Evolutionary conservation across 2,888 invertebrate species (phyloP).

Genomic region (Silvanus unidentatus): DNA sequence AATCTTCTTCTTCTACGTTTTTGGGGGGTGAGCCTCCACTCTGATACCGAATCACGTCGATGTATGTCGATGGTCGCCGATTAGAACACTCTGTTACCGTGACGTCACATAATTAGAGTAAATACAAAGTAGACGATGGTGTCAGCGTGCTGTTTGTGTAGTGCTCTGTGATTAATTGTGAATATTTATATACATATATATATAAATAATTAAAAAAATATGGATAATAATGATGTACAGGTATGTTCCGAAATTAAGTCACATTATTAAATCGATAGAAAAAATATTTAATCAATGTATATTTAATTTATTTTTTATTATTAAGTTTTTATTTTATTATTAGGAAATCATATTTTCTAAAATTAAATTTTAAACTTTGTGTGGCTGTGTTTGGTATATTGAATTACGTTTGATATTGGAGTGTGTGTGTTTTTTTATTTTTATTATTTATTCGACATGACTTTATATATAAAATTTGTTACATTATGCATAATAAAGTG

Average conservation of each 20-base stretch:
- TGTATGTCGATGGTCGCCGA: slow-evolving; percentile 31
- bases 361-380: too few species aligned
- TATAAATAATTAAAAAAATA: slow-evolving; percentile 34
- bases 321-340: too few species aligned
- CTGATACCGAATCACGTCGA: slow-evolving; percentile 34
- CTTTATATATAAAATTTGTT: slow-evolving; percentile 19
- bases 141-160: slow-evolving; percentile 54
- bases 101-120: slow-evolving; percentile 67
- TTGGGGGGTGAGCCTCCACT: slow-evolving; percentile 1
- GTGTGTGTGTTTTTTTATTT: too few species aligned
- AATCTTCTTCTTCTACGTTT: background rate
- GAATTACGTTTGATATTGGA: too few species aligned
- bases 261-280: too few species aligned
- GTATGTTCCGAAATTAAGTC: slow-evolving; percentile 27
- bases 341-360: too few species aligned
- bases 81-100: slow-evolving; percentile 47
- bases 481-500: slow-evolving; percentile 20
- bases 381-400: too few species aligned
- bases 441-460: too few species aligned
- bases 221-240: slow-evolving; percentile 48
- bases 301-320: too few species aligned
- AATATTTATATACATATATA: slow-evolving; percentile 10
- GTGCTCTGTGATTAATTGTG: slow-evolving; percentile 41
- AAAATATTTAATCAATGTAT: too few species aligned
- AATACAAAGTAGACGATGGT: slow-evolving; percentile 64